Conservation (phyloP, 2,888 invertebrate species). For the Sinelater perroti region DNA sequence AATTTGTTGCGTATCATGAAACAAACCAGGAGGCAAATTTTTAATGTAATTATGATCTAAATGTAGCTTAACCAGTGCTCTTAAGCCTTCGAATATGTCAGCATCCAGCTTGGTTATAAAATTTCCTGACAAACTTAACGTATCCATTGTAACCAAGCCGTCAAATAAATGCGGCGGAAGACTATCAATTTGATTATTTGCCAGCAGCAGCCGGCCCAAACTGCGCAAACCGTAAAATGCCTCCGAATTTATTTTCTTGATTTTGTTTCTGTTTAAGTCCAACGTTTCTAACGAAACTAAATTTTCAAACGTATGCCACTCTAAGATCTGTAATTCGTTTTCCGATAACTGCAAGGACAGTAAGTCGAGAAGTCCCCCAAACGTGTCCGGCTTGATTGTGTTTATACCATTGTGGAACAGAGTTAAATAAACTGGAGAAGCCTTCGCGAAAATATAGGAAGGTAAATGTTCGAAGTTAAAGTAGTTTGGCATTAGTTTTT, state of each 20-base stretch:
- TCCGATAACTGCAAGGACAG: not conserved
- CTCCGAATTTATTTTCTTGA: not conserved
- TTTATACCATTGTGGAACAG: not conserved
- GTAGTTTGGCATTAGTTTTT: not conserved
- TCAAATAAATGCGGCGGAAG: not conserved
- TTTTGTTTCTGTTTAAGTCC: not conserved
- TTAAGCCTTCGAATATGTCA: not conserved
- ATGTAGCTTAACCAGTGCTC: not conserved
- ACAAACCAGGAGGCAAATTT: not conserved
- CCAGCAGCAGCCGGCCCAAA: not conserved
- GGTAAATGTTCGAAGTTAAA: conserved; percentile 3
- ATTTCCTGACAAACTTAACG: not conserved
- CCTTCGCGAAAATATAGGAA: not conserved
- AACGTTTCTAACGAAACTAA: not conserved
- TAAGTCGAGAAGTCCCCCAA: not conserved
- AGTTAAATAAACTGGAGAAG: not conserved
- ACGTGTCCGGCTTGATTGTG: not conserved
- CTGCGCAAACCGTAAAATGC: not conserved
- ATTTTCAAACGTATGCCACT: not conserved
- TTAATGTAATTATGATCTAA: not conserved
- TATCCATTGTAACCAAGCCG: not conserved
- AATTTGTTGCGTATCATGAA: not conserved
- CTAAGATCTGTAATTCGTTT: not conserved
- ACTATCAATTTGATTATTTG: not conserved
- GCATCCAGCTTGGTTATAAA: not conserved